phyloP scores from a whole-genome alignment of 2,113 vertebrate genomes.

The Dromas ardeola region DNA sequence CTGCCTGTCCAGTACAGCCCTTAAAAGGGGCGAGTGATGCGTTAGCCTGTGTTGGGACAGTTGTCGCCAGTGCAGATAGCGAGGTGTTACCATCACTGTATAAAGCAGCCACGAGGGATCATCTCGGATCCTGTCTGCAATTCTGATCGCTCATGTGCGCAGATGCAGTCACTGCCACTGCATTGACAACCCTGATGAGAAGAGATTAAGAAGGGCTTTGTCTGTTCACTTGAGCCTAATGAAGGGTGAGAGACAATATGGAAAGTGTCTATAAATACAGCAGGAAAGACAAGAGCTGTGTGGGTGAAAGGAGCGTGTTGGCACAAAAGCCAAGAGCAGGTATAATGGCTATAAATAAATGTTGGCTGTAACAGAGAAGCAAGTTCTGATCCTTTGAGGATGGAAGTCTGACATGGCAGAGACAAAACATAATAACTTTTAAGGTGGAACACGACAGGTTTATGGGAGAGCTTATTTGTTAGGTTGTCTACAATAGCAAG shows the following conservation, averaged over 20 bases:
- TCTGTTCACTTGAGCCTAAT: not conserved
- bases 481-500: not conserved
- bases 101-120: not conserved
- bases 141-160: not conserved
- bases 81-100: not conserved
- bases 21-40: not conserved
- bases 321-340: not conserved
- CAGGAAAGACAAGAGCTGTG: not conserved
- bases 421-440: not conserved
- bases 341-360: not conserved
- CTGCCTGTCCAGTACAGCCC: not conserved
- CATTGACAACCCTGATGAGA: not conserved
- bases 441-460: not conserved
- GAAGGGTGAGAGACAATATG: not conserved
- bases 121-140: not conserved
- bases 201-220: not conserved
- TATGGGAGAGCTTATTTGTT: not conserved
- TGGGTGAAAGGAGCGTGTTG: not conserved
- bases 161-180: not conserved
- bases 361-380: not conserved
- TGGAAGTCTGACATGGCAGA: not conserved
- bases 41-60: no score
- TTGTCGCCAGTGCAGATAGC: not conserved
- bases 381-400: not conserved
- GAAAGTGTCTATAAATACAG: not conserved